Conservation (phyloP, 2,113 vertebrate genomes). For the Podilymbus podiceps region DNA sequence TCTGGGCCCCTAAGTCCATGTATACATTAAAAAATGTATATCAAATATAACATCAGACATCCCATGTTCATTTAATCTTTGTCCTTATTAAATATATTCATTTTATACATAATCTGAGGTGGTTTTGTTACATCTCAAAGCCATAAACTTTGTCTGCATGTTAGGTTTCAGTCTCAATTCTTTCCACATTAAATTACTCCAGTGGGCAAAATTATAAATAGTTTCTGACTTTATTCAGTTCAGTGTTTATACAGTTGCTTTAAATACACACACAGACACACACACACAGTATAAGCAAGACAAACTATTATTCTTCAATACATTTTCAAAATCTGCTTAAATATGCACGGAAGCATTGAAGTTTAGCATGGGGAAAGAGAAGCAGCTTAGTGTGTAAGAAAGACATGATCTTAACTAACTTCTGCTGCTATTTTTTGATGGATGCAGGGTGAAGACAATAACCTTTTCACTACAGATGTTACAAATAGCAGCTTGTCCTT, state of each 20-base stretch:
- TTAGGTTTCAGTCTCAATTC: not conserved
- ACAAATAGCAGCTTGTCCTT: not conserved
- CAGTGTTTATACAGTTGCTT: slow-evolving; percentile 41
- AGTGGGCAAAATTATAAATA: slow-evolving; percentile 52
- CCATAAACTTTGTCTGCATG: not conserved
- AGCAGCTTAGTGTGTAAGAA: not conserved
- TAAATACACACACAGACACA: slow-evolving; percentile 13
- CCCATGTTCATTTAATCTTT: not conserved
- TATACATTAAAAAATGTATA: not conserved
- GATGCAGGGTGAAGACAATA: not conserved
- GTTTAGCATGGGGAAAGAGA: not conserved
- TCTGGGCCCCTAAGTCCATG: not conserved
- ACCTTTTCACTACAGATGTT: not conserved
- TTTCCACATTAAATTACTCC: slow-evolving; percentile 27
- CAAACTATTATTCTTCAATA: slow-evolving; percentile 42
- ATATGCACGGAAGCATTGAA: not conserved
- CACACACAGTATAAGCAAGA: slow-evolving; percentile 24
- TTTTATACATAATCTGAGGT: not conserved
- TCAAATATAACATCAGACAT: not conserved
- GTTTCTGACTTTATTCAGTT: slow-evolving; percentile 39
- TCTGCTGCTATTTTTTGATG: not conserved
- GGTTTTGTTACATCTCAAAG: not conserved
- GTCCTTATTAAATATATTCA: not conserved
- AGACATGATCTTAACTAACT: not conserved
- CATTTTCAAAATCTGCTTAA: slow-evolving; percentile 48